These are phyloP conservation scores for Scytalopus superciliaris DNA, from an alignment of 2,113 vertebrate species.

Conservation along the genomic window DNA sequence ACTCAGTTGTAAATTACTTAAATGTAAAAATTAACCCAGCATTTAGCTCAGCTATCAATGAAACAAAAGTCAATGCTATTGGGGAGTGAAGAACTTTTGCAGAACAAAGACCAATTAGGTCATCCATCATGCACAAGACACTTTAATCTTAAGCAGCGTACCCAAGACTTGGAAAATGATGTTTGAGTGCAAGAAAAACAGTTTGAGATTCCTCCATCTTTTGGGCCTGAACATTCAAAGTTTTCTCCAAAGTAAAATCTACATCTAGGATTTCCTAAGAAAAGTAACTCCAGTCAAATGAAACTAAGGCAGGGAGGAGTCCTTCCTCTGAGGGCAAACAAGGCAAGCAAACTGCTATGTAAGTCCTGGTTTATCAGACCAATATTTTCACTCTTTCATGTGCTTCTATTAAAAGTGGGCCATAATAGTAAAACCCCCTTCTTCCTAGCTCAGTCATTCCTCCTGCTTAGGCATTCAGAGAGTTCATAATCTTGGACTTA, in stretches of 20 bases:
- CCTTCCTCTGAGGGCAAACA: not conserved
- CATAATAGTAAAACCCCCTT: not conserved
- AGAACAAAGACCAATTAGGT: not conserved
- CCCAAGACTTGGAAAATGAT: not conserved
- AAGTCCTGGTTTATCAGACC: not conserved
- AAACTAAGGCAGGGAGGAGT: not conserved
- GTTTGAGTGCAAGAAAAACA: not conserved
- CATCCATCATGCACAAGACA: not conserved
- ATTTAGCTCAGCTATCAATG: not conserved
- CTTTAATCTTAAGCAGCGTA: not conserved
- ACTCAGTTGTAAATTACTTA: not conserved
- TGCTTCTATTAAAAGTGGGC: conserved; percentile 4
- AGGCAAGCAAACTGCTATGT: not conserved
- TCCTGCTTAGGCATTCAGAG: not conserved
- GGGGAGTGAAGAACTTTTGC: not conserved
- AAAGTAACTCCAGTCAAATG: not conserved
- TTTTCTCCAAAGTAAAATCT: not conserved
- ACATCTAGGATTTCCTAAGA: not conserved
- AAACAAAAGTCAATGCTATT: not conserved
- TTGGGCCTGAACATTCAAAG: not conserved
- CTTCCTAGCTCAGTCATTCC: not conserved
- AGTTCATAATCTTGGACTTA: not conserved
- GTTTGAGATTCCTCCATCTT: not conserved
- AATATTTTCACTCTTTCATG: conserved; percentile 32
- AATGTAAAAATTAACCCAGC: not conserved